phyloP scores from a whole-genome alignment of 2,888 invertebrate genomes.

The Camponotus fellah region DNA sequence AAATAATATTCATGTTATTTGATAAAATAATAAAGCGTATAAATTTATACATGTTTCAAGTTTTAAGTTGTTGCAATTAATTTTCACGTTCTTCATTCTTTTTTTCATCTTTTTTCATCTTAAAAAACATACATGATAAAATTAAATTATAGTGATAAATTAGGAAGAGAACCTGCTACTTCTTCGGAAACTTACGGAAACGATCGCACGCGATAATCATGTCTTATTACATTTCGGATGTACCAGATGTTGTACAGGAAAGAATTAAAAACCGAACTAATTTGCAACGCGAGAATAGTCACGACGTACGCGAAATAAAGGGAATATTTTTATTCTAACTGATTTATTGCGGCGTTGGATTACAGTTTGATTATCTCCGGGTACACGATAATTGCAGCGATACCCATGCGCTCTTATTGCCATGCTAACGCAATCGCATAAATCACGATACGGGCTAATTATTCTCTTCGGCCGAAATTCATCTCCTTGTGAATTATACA shows the following conservation, averaged over 20 bases:
- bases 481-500: conserved; percentile 57
- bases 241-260: not conserved
- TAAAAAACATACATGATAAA: not conserved
- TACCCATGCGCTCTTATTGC: conserved; percentile 50
- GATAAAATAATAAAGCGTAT: not conserved
- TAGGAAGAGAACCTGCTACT: not conserved
- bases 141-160: conserved; percentile 4
- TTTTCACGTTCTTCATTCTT: not conserved
- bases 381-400: conserved; percentile 36
- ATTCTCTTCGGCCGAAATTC: conserved; percentile 56
- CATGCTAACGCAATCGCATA: conserved; percentile 47
- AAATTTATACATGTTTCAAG: not conserved
- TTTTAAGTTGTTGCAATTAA: not conserved
- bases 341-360: conserved; percentile 34
- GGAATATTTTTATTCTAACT: conserved; percentile 24
- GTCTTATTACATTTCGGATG: not conserved
- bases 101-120: not conserved
- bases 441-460: conserved; percentile 55
- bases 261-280: conserved; percentile 19
- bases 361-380: conserved; percentile 49
- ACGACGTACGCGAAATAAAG: not conserved
- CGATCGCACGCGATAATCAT: not conserved
- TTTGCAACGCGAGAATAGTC: not conserved
- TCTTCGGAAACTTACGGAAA: not conserved
- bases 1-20: not conserved